Evolutionary conservation across 2,113 vertebrate genomes (phyloP).

Genomic region (Cairina moschata): DNA sequence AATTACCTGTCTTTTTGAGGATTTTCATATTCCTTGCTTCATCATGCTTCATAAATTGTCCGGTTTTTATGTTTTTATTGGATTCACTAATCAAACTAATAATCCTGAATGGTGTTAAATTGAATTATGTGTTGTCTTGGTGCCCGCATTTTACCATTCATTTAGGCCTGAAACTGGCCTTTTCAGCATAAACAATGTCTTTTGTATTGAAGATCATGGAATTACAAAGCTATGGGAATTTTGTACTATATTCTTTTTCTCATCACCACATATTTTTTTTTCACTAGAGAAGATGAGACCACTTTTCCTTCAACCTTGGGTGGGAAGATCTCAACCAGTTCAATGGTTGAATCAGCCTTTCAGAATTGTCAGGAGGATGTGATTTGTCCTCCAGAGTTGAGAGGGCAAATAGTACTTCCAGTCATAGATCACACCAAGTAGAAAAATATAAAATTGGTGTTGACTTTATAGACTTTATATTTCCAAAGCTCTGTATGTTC

Average conservation of each 20-base stretch:
- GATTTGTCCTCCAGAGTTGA: background rate
- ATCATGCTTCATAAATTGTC: background rate
- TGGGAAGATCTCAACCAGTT: background rate
- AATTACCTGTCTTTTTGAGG: background rate
- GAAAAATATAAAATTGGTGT: background rate
- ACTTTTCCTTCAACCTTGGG: background rate
- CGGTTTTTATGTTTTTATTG: background rate
- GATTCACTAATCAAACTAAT: background rate
- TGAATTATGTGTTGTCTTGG: background rate
- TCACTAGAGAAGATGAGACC: background rate
- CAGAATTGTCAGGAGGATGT: background rate
- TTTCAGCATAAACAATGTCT: background rate
- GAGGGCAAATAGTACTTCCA: background rate
- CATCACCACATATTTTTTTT: background rate
- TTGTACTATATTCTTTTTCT: background rate
- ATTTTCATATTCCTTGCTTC: background rate
- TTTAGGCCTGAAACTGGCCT: background rate
- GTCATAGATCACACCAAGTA: fast-evolving
- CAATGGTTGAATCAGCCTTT: background rate
- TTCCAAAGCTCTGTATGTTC: background rate
- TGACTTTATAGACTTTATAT: fast-evolving
- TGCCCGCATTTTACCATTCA: background rate
- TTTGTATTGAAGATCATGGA: background rate
- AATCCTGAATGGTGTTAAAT: background rate
- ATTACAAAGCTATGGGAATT: background rate